Percentiles rank a stretch among this genome's conserved stretches.
Conservation (phyloP, 1,140 invertebrate species). For the Araneus ventricosus region DNA sequence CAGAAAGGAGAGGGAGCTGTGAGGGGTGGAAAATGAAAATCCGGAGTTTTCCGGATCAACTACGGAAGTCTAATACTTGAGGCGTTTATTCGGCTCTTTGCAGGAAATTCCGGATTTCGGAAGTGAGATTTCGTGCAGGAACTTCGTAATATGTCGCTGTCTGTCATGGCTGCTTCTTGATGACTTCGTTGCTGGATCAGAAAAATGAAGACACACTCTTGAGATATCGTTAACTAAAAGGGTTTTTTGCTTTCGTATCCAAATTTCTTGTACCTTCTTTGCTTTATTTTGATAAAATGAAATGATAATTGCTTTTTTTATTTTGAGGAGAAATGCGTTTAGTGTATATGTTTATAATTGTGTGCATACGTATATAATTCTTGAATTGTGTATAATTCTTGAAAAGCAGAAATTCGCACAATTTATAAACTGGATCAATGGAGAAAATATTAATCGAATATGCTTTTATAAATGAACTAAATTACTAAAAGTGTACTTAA, state of each 20-base stretch:
- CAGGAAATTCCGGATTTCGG: conserved; percentile 72
- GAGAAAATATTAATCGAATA: too few relatives aligned
- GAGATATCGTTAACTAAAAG: neutral
- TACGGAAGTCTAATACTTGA: conserved; percentile 61
- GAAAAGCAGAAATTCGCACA: too few relatives aligned
- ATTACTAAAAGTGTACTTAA: too few relatives aligned
- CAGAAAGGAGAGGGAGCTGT: neutral
- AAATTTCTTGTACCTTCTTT: neutral
- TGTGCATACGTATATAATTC: too few relatives aligned
- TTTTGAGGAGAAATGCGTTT: too few relatives aligned
- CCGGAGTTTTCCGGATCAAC: conserved; percentile 47
- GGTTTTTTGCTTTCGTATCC: neutral
- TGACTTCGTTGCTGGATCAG: conserved; percentile 17
- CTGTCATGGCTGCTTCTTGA: conserved; percentile 12
- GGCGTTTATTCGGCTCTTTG: conserved; percentile 62
- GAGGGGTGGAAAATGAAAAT: conserved; percentile 47
- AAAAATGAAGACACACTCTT: neutral
- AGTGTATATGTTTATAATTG: too few relatives aligned
- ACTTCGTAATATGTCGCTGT: conserved; percentile 66
- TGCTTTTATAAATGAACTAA: too few relatives aligned
- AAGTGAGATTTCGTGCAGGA: conserved; percentile 67
- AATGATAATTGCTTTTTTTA: too few relatives aligned
- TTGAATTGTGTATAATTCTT: too few relatives aligned
- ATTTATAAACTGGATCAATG: too few relatives aligned
- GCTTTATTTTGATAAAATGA: neutral